Conservation (phyloP, 2,113 vertebrate species). For the Orycteropus afer region DNA sequence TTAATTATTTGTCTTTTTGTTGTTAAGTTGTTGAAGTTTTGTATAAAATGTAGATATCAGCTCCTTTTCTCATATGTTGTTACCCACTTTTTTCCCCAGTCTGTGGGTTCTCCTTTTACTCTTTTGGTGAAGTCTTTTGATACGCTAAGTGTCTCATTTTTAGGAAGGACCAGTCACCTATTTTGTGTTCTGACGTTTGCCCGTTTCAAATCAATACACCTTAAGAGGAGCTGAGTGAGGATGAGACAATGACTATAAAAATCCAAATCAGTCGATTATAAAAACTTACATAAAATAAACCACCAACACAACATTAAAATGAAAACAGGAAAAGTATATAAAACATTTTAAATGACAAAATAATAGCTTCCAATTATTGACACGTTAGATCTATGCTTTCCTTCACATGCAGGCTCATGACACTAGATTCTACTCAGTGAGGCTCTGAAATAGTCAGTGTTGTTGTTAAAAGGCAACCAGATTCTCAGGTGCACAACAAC, state of each 20-base stretch:
- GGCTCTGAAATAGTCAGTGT: neutral
- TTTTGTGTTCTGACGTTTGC: neutral
- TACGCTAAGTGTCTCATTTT: too few relatives aligned
- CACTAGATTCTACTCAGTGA: neutral
- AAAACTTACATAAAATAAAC: conserved; percentile 48
- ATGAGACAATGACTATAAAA: conserved; percentile 10
- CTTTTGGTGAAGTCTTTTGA: too few relatives aligned
- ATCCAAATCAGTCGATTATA: conserved; percentile 48
- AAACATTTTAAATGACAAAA: conserved; percentile 31
- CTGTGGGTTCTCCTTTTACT: too few relatives aligned
- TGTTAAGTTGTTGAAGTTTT: too few relatives aligned
- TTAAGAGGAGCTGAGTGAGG: neutral
- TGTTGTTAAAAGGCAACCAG: neutral
- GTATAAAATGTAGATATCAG: too few relatives aligned
- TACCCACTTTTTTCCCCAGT: too few relatives aligned
- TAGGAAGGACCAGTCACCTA: too few relatives aligned
- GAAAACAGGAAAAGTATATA: conserved; percentile 27
- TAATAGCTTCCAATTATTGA: neutral
- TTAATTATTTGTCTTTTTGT: too few relatives aligned
- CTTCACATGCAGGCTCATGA: neutral
- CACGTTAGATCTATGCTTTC: neutral
- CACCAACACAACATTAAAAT: conserved; percentile 30
- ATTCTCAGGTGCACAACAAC: neutral
- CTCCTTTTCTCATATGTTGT: too few relatives aligned
- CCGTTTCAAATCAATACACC: neutral